Conservation (phyloP, 2,888 invertebrate genomes). For the Vesta saturnalis region DNA sequence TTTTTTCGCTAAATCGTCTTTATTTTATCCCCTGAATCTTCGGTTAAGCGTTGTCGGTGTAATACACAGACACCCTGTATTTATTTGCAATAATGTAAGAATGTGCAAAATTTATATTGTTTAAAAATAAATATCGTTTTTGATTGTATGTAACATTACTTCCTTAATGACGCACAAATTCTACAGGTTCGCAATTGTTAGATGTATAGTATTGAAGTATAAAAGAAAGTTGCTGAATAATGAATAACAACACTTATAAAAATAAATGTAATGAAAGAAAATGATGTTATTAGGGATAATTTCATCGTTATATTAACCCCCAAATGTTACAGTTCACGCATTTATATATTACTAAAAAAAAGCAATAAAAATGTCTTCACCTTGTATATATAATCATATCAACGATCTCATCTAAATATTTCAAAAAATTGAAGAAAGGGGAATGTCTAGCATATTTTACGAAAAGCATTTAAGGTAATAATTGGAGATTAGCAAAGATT, state of each 20-base stretch:
- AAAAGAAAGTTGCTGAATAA: background rate
- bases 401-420: slow-evolving; percentile 35
- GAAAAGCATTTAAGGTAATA: slow-evolving; percentile 31
- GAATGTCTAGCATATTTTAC: slow-evolving; percentile 34
- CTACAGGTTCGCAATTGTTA: no score
- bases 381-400: slow-evolving; percentile 38
- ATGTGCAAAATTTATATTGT: no score
- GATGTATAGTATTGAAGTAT: no score
- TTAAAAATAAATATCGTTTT: no score
- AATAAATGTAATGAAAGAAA: background rate
- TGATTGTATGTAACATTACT: no score
- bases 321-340: slow-evolving; percentile 30
- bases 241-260: background rate
- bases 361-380: slow-evolving; percentile 36
- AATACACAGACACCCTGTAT: no score
- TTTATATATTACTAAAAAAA: slow-evolving; percentile 29
- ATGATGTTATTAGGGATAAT: slow-evolving; percentile 27
- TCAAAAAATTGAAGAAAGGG: slow-evolving; percentile 29
- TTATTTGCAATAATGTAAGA: no score
- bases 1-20: no score
- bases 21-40: no score
- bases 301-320: slow-evolving; percentile 12
- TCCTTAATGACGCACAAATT: no score
- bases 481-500: slow-evolving; percentile 40
- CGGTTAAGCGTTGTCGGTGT: no score